A percentile compares a stretch with the other conserved stretches of the same genome.
Conservation (phyloP, 2,113 vertebrate species). For the Peromyscus polionotus region DNA sequence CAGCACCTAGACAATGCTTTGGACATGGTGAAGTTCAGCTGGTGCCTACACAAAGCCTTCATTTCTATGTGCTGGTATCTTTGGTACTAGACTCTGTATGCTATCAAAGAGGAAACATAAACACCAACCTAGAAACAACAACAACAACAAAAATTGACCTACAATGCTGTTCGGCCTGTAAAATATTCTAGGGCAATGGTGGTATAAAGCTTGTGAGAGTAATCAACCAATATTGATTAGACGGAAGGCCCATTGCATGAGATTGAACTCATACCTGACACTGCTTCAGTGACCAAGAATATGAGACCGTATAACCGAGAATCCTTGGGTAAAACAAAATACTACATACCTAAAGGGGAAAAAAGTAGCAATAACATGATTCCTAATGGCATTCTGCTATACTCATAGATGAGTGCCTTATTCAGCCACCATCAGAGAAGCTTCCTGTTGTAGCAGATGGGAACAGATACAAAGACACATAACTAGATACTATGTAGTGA, state of each 20-base stretch:
- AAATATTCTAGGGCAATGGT: background rate
- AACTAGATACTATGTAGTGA: background rate
- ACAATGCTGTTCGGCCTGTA: background rate
- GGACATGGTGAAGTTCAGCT: background rate
- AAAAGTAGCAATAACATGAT: background rate
- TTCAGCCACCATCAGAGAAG: background rate
- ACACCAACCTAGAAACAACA: background rate
- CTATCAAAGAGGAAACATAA: background rate
- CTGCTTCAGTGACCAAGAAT: background rate
- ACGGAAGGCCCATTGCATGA: background rate
- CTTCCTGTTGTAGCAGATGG: background rate
- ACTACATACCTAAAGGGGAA: background rate
- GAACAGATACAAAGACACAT: background rate
- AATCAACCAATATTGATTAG: background rate
- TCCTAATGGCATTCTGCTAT: background rate
- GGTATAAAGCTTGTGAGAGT: background rate
- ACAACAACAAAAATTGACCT: background rate
- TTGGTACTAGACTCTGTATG: background rate
- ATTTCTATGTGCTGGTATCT: background rate
- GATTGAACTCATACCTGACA: background rate
- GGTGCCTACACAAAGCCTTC: background rate
- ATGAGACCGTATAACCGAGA: background rate
- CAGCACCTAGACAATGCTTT: background rate
- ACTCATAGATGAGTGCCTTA: background rate
- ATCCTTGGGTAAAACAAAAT: background rate